phyloP scores from a whole-genome alignment of 2,797 vertebrate species.

The Acipenser oxyrinchus region DNA sequence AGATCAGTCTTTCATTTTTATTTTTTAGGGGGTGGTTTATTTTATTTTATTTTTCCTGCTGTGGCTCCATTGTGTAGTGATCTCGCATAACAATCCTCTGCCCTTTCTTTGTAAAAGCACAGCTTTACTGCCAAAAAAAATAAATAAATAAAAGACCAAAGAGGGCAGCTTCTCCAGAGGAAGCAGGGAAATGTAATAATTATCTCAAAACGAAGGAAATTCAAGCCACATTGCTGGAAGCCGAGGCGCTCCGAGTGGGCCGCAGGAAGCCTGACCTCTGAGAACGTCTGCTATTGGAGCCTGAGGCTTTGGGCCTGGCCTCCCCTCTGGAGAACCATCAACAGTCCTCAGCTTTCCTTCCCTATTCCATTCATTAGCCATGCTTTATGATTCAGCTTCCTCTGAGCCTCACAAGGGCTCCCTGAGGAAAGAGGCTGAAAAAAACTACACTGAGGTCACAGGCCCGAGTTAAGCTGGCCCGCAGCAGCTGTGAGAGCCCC shows the following conservation, averaged over 20 bases:
- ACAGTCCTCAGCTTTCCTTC: constrained; percentile 61
- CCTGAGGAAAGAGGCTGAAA: constrained; percentile 58
- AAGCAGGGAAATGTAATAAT: constrained; percentile 53
- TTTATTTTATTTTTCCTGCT: constrained; percentile 28
- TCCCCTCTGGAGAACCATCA: constrained; percentile 63
- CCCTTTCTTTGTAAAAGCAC: constrained; percentile 53
- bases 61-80: constrained; percentile 50
- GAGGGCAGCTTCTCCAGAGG: constrained; percentile 50
- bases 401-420: constrained; percentile 71
- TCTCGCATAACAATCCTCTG: constrained; percentile 68
- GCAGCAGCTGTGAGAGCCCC: constrained; percentile 68
- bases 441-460: constrained; percentile 59
- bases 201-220: constrained; percentile 55
- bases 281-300: constrained; percentile 66
- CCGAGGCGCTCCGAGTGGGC: constrained; percentile 55
- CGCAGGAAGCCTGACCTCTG: constrained; percentile 67
- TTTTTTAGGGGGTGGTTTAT: no score
- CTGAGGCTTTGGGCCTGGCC: constrained; percentile 57
- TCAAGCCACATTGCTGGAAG: constrained; percentile 65
- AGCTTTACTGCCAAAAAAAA: constrained; percentile 48
- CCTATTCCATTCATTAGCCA: constrained; percentile 73
- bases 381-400: constrained; percentile 75
- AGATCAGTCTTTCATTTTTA: no score
- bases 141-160: constrained; percentile 47
- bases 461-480: constrained; percentile 54